Evolutionary conservation across 64 coral and sea anemone species (phyloP).

Genomic region (Porites lutea): DNA sequence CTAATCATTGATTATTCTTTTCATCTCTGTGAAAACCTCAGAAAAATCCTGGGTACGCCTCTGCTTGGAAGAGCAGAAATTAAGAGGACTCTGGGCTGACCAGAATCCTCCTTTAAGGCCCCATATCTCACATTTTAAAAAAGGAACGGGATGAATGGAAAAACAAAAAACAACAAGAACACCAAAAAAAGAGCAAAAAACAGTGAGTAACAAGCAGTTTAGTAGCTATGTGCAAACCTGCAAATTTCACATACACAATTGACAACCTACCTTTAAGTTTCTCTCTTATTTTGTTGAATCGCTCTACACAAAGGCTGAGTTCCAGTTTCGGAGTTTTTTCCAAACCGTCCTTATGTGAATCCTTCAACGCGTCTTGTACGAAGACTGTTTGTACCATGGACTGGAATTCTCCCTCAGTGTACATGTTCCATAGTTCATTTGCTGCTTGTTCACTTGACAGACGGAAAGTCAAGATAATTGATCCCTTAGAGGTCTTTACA

Average conservation of each 20-base stretch:
- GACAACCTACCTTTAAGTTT: not conserved
- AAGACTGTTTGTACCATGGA: not conserved
- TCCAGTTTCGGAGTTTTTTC: not conserved
- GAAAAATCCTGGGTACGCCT: too few species aligned
- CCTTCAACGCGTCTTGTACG: conserved; percentile 1
- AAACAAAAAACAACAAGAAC: too few species aligned
- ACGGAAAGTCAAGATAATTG: conserved; percentile 31
- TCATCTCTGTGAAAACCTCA: too few species aligned
- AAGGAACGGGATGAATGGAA: too few species aligned
- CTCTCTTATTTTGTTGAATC: conserved; percentile 3
- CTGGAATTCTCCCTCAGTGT: conserved; percentile 8
- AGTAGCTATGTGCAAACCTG: not conserved
- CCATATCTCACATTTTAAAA: too few species aligned
- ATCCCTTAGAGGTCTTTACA: conserved; percentile 29
- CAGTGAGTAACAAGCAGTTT: too few species aligned
- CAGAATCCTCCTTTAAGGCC: too few species aligned
- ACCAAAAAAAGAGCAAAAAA: too few species aligned
- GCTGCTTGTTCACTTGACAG: conserved; percentile 65
- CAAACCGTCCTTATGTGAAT: not conserved
- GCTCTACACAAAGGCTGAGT: not conserved
- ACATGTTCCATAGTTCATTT: conserved; percentile 65
- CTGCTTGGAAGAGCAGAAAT: too few species aligned
- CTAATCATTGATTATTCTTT: too few species aligned
- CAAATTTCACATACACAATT: not conserved
- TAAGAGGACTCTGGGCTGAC: too few species aligned